Base-by-base conservation (phyloP, 2,113 vertebrate species). In the Typhlomys cinereus region DNA sequence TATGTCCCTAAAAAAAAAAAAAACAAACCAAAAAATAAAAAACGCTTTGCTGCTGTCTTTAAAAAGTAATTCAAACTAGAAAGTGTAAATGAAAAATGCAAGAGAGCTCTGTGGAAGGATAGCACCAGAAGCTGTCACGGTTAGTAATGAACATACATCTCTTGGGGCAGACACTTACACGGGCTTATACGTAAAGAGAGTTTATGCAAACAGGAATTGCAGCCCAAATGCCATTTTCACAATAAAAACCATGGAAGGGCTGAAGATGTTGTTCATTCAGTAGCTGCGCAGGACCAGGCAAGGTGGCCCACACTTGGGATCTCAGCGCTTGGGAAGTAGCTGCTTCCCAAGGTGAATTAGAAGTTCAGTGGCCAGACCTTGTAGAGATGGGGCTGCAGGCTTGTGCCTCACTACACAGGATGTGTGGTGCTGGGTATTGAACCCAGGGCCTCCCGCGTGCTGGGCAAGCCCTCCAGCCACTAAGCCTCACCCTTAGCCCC, bases 61-160 rank as follows among this genome's bases (percentile, higher is more conserved):
- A 64, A 64, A 88, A 92, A 87, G 29, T 75, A 69, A 94, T 41
- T 86, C 48, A 71, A 70, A 70, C 29, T 74, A 88, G 69, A 11
- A 94, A 85, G 62, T 41, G 73, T 81, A 89, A 76, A 76, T 76
- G 67, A 85, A 71, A 86, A 57, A 66, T 78, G 62, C 17, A 14
- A 61, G 61, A 44, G 18, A 66, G 57, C 74, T 23, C 62, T 27
- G 31, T 27, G n/a, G n/a, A n/a, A 76, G 44, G 74, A 91, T 54
- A 7, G 9, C 12, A 66, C n/a, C 14, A 79, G 83, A 85, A 78
- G 41, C 36, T 44, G 12, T 74, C 25, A 41, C 17, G 48, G 8
- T 70, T 82, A 88, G 50, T 2, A 4, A 4, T n/a, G 2, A 39
- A n/a, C 57, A 27, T 41, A 71, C 18, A 7, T 73, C 89, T 85